Conservation (phyloP, 92 coral and sea anemone species). For the Phenganax subtilis region DNA sequence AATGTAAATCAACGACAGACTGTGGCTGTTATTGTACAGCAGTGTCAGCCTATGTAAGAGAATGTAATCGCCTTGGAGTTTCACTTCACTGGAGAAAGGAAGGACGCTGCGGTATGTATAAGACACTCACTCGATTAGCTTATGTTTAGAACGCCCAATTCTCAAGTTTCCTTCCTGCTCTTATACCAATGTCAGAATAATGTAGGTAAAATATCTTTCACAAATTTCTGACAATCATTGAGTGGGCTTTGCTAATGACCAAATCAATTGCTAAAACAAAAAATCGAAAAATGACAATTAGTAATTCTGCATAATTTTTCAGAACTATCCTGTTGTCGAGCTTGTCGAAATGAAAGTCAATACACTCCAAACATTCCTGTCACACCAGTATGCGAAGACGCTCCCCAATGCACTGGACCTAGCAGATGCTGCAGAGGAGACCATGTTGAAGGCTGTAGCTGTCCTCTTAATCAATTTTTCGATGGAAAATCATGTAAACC, state of each 20-base stretch:
- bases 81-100: conserved; percentile 92
- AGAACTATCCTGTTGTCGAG: conserved; percentile 94
- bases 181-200: not conserved
- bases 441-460: conserved; percentile 87
- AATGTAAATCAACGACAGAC: conserved; percentile 85
- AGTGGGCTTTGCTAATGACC: not conserved
- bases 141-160: not conserved
- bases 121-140: no score
- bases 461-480: conserved; percentile 70
- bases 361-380: conserved; percentile 69
- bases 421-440: conserved; percentile 84
- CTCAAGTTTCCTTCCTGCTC: not conserved
- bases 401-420: conserved; percentile 54
- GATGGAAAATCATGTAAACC: conserved; percentile 84
- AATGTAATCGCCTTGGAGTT: conserved; percentile 82
- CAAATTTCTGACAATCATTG: no score
- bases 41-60: conserved; percentile 88
- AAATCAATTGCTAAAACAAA: not conserved
- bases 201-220: no score
- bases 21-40: conserved; percentile 95
- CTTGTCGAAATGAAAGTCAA: conserved; percentile 80
- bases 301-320: not conserved
- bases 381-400: conserved; percentile 62
- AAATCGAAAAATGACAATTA: not conserved
- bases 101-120: conserved; percentile 88